Evolutionary conservation across 2,113 vertebrate genomes (phyloP).

Genomic region (Pteropus alecto): DNA sequence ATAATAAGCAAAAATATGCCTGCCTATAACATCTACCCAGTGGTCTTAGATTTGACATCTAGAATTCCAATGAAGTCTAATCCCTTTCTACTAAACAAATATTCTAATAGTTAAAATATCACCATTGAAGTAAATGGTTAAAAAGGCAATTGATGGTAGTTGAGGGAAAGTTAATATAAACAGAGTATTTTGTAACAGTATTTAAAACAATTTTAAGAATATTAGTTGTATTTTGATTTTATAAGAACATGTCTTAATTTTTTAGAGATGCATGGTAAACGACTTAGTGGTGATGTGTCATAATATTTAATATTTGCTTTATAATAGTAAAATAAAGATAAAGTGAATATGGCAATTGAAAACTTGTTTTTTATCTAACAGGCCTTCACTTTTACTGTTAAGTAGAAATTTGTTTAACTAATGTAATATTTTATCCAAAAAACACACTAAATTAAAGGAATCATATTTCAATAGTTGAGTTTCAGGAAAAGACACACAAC

Average conservation of each 20-base stretch:
- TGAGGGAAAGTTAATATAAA: not conserved
- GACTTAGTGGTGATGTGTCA: not conserved
- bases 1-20: not conserved
- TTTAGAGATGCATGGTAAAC: not conserved
- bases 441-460: not conserved
- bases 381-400: not conserved
- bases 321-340: not conserved
- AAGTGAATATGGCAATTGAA: not conserved
- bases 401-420: not conserved
- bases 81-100: not conserved
- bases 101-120: not conserved
- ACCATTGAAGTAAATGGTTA: not conserved
- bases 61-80: not conserved
- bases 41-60: not conserved
- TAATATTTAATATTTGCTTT: not conserved
- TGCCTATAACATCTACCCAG: not conserved
- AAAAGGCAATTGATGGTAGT: not conserved
- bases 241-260: not conserved
- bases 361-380: not conserved
- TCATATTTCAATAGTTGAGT: not conserved
- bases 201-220: not conserved
- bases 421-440: not conserved
- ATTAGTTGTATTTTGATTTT: not conserved
- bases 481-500: not conserved
- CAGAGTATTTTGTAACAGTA: not conserved